phyloP scores from a whole-genome alignment of 2,797 vertebrate species.

The Phrynocephalus vlangalii region DNA sequence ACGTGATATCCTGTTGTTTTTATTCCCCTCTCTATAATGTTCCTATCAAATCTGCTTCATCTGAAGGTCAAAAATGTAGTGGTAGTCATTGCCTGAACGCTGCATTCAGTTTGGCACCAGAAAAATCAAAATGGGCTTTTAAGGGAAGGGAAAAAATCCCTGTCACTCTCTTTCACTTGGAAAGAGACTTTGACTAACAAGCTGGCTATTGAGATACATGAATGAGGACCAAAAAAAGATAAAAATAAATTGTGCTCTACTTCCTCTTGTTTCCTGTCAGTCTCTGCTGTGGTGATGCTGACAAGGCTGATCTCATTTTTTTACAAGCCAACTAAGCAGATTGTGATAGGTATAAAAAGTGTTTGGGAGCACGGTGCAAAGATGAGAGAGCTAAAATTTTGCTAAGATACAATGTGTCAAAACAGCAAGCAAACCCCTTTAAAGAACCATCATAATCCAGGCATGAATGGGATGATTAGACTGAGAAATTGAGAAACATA shows the following conservation, averaged over 20 bases:
- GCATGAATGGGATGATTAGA: too few relatives aligned
- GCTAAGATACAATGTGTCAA: conserved; percentile 11
- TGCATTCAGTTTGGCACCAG: conserved; percentile 54
- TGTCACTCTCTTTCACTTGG: conserved; percentile 9
- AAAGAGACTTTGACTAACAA: conserved; percentile 42
- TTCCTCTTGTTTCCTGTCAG: background rate
- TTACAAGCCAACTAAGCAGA: conserved; percentile 11
- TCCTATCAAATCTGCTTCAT: conserved; percentile 65
- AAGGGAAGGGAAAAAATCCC: conserved; percentile 42
- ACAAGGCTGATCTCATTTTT: background rate
- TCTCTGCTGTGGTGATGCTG: conserved; percentile 10
- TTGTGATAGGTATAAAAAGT: conserved; percentile 63
- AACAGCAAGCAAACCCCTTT: background rate
- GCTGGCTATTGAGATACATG: conserved; percentile 56
- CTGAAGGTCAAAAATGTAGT: conserved; percentile 70
- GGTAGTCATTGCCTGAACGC: conserved; percentile 71
- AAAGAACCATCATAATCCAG: too few relatives aligned
- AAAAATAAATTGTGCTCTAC: conserved; percentile 5
- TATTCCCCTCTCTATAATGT: conserved; percentile 62
- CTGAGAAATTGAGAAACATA: too few relatives aligned
- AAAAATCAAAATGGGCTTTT: conserved; percentile 58
- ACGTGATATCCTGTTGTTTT: conserved; percentile 62
- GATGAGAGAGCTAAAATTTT: background rate
- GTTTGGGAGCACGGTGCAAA: conserved; percentile 52
- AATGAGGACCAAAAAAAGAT: conserved; percentile 54